Conservation (phyloP, 2,797 vertebrate genomes). For the Paramormyrops hopkinsi region DNA sequence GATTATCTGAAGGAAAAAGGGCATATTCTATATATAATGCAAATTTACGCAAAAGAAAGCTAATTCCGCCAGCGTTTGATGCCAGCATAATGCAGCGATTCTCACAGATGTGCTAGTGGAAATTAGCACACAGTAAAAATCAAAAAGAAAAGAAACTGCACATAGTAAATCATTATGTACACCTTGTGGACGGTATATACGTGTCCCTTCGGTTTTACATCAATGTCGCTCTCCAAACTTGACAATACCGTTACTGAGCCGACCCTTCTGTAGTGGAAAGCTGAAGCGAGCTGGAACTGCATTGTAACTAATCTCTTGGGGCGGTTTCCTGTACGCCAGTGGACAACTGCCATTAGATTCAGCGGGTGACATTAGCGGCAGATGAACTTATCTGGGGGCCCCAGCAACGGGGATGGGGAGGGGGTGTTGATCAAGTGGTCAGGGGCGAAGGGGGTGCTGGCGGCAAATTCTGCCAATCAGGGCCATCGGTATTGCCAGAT, state of each 20-base stretch:
- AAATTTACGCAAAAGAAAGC: not conserved
- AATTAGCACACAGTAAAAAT: not conserved
- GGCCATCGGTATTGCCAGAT: not conserved
- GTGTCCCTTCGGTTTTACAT: not conserved
- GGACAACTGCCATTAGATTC: not conserved
- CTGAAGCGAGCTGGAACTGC: not conserved
- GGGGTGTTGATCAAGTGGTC: not conserved
- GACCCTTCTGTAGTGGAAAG: not conserved
- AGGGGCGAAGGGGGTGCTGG: not conserved
- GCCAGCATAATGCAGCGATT: not conserved
- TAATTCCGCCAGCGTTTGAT: not conserved
- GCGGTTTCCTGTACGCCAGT: not conserved
- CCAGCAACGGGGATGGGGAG: not conserved
- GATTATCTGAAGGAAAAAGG: not conserved
- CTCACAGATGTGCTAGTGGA: not conserved
- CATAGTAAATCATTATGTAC: not conserved
- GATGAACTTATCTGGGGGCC: not conserved
- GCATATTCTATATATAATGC: not conserved
- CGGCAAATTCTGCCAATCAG: not conserved
- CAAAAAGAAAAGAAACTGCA: not conserved
- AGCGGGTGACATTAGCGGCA: not conserved
- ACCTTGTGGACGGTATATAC: not conserved
- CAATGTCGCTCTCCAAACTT: not conserved
- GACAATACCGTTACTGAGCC: not conserved
- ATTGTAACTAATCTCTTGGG: not conserved